Evolutionary conservation across 30 jellyfish, hydroid and myxozoan species (phyloP), one percentile per base, ranked within the genome.

Genomic region (Hydra vulgaris): DNA sequence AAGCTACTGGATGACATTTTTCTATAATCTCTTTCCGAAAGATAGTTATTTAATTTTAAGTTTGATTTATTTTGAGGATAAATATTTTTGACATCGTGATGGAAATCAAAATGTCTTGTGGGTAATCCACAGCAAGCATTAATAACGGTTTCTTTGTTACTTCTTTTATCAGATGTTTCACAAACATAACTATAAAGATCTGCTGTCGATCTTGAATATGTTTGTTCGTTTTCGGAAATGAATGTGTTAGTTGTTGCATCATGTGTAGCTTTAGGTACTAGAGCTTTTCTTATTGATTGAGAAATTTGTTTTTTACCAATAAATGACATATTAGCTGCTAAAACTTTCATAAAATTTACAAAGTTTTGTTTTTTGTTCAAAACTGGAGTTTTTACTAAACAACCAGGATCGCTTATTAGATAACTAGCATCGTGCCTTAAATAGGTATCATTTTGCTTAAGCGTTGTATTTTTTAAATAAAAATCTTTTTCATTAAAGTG

Each of bases 231-330:
- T 3, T 40, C 61, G 61, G 12, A 5, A 40, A 40, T 12, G 61
- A 40, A 12, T 12, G 61, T 40, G 61, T 40, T 40, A 12, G 61
- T 40, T 40, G 61, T 12, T 40, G 61, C 61, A 40, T 40, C 61
- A 12, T 40, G 61, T 40, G 5, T 40, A 5, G 5, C 8, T 40
- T 40, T 40, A 40, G 61, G 8, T 3, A 40, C 12, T 3, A 40
- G 12, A 40, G 61, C 20, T 53, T 71, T 27, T 53, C 79, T 17
- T 27, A 71, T 21, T 27, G 79, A 71, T 20, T 27, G 53, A 17
- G 83, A 26, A 73, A 53, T 53, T 15, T 25, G 23, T 17, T 75
- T 70, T 75, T 26, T 75, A 15, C 83, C 83, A 75, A 21, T 26
- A 25, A 22, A 40, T 40, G 61, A 5, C 5, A 40, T 40, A 40